phyloP scores from a whole-genome alignment of 2,888 invertebrate species.

The Charanyca ferruginea region DNA sequence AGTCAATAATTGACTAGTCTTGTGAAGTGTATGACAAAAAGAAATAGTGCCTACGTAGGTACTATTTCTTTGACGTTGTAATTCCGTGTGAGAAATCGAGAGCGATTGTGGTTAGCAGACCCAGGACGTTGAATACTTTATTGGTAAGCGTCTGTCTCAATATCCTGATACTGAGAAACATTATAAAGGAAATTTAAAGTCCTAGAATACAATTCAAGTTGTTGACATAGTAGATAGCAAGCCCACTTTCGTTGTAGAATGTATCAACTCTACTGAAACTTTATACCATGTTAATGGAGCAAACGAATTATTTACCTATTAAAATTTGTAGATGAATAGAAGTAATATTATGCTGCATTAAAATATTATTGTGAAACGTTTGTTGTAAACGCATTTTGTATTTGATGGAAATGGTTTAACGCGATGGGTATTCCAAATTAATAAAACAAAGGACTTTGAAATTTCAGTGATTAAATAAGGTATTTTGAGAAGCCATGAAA shows the following conservation, averaged over 20 bases:
- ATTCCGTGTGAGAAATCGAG: constrained; percentile 24
- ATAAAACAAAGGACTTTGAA: too few species aligned
- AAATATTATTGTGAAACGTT: background rate
- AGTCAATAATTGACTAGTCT: too few species aligned
- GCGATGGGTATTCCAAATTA: background rate
- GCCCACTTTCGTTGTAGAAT: constrained; percentile 37
- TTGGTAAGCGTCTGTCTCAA: constrained; percentile 27
- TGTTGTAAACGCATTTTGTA: too few species aligned
- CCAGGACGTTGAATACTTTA: constrained; percentile 29
- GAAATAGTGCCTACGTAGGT: background rate
- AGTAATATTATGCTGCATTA: background rate
- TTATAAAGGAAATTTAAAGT: constrained; percentile 27
- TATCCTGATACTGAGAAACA: constrained; percentile 31
- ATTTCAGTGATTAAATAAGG: background rate
- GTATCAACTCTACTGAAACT: background rate
- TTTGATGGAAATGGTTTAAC: background rate
- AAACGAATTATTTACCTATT: too few species aligned
- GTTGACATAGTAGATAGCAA: constrained; percentile 32
- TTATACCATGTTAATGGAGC: too few species aligned
- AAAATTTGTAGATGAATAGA: background rate
- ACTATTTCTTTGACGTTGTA: background rate
- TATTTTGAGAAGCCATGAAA: background rate
- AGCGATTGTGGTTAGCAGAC: constrained; percentile 10
- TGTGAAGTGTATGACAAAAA: background rate
- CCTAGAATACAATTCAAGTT: constrained; percentile 43